A percentile compares a stretch with the other conserved stretches of the same genome.
Conservation (phyloP, 2,113 vertebrate species). For the Isichthys henryi region DNA sequence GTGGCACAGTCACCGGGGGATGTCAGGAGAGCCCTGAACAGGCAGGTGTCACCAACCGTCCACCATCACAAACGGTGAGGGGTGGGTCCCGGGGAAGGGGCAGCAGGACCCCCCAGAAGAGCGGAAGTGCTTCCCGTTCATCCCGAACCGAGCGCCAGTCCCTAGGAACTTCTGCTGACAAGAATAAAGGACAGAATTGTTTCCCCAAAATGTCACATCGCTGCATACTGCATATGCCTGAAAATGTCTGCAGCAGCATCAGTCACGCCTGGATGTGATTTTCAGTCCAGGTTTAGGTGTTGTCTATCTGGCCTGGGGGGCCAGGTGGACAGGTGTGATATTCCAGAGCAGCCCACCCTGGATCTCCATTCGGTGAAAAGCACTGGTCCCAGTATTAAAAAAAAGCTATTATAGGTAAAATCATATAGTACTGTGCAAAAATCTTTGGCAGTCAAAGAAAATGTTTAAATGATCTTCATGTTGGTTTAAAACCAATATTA, state of each 20-base stretch:
- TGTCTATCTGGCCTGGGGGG: neutral
- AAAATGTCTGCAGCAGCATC: neutral
- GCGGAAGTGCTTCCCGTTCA: neutral
- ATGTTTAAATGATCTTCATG: neutral
- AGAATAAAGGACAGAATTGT: neutral
- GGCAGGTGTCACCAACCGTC: neutral
- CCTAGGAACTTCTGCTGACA: neutral
- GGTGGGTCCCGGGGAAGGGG: neutral
- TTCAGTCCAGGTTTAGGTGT: neutral
- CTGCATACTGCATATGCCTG: neutral
- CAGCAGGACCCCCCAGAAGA: neutral
- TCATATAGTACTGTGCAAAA: neutral
- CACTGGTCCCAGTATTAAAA: neutral
- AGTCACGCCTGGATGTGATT: neutral
- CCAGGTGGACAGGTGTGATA: neutral
- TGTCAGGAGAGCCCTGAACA: neutral
- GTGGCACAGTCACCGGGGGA: neutral
- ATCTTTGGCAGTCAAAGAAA: neutral
- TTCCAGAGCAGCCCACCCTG: neutral
- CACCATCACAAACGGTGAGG: neutral
- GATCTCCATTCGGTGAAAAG: neutral
- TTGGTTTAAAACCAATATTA: neutral
- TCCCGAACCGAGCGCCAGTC: neutral
- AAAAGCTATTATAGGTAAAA: neutral
- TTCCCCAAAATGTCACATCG: neutral